These are phyloP conservation scores for Apostichopus californicus DNA, from an alignment of 35 echinoderm and acorn worm genomes.

Conservation along the genomic window DNA sequence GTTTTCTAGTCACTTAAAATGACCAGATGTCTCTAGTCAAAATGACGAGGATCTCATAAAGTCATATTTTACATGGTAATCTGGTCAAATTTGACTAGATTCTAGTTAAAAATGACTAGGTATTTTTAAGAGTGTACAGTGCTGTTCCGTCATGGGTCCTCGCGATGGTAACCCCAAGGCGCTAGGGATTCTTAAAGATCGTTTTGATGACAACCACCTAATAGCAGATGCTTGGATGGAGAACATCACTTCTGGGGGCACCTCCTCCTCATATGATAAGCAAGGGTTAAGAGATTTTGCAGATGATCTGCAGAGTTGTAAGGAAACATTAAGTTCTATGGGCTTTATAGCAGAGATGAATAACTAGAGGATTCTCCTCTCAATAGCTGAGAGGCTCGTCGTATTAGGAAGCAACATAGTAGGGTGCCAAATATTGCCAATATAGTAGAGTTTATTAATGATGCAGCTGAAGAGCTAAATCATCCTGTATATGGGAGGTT, in stretches of 20 bases:
- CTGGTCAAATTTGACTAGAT: no score
- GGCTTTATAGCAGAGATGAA: slow-evolving; percentile 14
- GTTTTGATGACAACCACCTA: slow-evolving; percentile 54
- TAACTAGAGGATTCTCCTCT: neutral
- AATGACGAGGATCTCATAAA: no score
- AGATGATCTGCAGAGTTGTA: slow-evolving; percentile 40
- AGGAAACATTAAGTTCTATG: slow-evolving; percentile 37
- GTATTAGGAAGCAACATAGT: neutral
- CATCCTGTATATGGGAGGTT: slow-evolving; percentile 45
- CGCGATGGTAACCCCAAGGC: slow-evolving; percentile 31
- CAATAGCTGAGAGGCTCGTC: neutral
- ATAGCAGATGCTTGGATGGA: slow-evolving; percentile 61
- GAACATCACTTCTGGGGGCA: neutral
- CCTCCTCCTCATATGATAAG: slow-evolving; percentile 19
- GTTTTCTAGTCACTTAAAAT: no score
- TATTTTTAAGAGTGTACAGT: neutral
- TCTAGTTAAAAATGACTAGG: no score
- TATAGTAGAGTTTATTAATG: neutral
- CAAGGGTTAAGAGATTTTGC: slow-evolving; percentile 12
- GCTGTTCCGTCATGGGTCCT: slow-evolving; percentile 48
- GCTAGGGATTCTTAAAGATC: slow-evolving; percentile 31
- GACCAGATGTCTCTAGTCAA: no score
- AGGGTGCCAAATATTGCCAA: neutral
- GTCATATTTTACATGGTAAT: no score
- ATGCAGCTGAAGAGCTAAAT: neutral